Conservation (phyloP, 2,888 invertebrate genomes). For the Muscina levida region DNA sequence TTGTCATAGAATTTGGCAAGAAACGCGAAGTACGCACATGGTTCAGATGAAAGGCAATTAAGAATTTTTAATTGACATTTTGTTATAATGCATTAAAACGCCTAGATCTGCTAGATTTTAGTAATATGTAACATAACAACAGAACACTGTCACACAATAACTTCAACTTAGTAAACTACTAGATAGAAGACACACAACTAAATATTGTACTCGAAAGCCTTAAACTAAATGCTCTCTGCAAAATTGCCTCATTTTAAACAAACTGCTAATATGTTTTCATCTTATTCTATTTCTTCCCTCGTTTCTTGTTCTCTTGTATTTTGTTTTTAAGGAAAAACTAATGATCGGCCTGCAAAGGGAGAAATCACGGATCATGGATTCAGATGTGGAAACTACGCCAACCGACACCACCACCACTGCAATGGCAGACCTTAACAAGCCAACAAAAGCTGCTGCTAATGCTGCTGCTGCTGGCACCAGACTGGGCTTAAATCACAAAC, state of each 20-base stretch:
- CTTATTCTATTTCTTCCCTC: not conserved
- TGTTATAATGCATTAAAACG: not conserved
- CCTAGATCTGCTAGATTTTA: slow-evolving; percentile 18
- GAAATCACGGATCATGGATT: slow-evolving; percentile 65
- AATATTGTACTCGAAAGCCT: slow-evolving; percentile 17
- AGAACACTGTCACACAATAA: not conserved
- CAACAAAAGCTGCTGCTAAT: slow-evolving; percentile 7
- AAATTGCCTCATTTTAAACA: not conserved
- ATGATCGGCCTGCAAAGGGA: slow-evolving; percentile 65
- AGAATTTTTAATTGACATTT: slow-evolving; percentile 49
- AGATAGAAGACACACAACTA: slow-evolving; percentile 2
- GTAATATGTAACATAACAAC: not conserved
- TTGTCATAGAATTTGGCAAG: slow-evolving; percentile 69
- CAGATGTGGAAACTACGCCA: slow-evolving; percentile 70
- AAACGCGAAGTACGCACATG: slow-evolving; percentile 65
- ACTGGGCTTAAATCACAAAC: slow-evolving; percentile 51
- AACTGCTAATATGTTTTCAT: no score
- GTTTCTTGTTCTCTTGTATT: slow-evolving; percentile 16
- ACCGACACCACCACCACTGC: slow-evolving; percentile 72
- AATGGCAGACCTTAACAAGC: slow-evolving; percentile 68
- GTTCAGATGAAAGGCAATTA: slow-evolving; percentile 69
- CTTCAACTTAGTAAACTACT: slow-evolving; percentile 7
- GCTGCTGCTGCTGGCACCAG: not conserved
- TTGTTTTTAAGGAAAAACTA: slow-evolving; percentile 65
- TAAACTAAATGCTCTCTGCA: slow-evolving; percentile 14